Evolutionary conservation across 2,113 vertebrate genomes (phyloP).

Genomic region (Hystrix cristata): DNA sequence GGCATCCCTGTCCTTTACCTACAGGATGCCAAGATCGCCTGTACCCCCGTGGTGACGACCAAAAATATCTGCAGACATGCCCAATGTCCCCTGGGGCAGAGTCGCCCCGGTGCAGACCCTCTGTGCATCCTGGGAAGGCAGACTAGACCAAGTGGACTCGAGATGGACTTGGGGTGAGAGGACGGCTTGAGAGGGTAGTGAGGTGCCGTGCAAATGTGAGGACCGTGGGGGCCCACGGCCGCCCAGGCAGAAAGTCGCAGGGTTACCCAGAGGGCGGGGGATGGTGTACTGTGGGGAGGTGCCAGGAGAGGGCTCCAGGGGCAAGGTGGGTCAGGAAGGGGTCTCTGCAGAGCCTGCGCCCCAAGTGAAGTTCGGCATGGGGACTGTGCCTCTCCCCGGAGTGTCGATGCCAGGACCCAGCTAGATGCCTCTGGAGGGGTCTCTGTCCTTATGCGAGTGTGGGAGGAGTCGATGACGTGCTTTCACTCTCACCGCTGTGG

Average conservation of each 20-base stretch:
- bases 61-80: background rate
- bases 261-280: background rate
- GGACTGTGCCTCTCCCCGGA: background rate
- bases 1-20: background rate
- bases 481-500: too few species aligned
- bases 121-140: too few species aligned
- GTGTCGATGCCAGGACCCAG: background rate
- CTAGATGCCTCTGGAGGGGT: rapidly evolving
- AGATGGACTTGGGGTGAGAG: background rate
- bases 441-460: too few species aligned
- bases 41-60: background rate
- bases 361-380: background rate
- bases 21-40: background rate
- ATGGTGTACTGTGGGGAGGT: too few species aligned
- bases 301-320: too few species aligned
- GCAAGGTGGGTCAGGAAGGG: background rate
- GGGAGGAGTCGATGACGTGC: background rate
- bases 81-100: background rate
- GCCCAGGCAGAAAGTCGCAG: background rate
- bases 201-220: too few species aligned
- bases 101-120: background rate
- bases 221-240: rapidly evolving
- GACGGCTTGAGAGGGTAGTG: background rate
- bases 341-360: background rate
- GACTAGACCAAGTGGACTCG: background rate